Evolutionary conservation across 2,888 invertebrate genomes (phyloP).

Genomic region (Syritta pipiens): DNA sequence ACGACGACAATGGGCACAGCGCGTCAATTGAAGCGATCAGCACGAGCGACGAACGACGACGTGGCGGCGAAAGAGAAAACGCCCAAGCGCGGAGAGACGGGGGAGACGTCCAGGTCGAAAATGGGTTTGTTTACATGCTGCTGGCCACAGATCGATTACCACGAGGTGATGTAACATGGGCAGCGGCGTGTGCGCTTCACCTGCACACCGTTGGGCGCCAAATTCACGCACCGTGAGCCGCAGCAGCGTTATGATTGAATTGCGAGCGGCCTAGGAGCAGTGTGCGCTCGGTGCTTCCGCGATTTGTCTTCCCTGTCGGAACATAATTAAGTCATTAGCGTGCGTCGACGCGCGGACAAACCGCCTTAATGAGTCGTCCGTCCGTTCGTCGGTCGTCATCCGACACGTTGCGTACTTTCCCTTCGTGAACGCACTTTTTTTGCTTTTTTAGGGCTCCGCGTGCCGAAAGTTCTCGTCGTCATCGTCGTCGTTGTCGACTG

Average conservation of each 20-base stretch:
- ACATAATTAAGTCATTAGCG: slow-evolving; percentile 68
- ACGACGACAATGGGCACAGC: slow-evolving; percentile 28
- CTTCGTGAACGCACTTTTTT: background rate
- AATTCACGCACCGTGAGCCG: slow-evolving; percentile 58
- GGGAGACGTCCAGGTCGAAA: slow-evolving; percentile 31
- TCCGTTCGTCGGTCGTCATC: slow-evolving; percentile 5
- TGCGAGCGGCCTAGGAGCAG: slow-evolving; percentile 2
- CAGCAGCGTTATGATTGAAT: slow-evolving; percentile 63
- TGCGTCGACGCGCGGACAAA: slow-evolving; percentile 7
- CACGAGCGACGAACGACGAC: slow-evolving; percentile 28
- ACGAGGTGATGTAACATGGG: slow-evolving; percentile 36
- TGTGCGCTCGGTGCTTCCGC: slow-evolving; percentile 7
- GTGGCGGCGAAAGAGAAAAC: slow-evolving; percentile 26
- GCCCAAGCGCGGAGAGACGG: no score
- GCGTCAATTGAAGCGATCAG: slow-evolving; percentile 46
- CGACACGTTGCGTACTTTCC: slow-evolving; percentile 38
- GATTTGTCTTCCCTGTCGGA: slow-evolving; percentile 53
- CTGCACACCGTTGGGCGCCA: slow-evolving; percentile 29
- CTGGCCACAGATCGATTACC: slow-evolving; percentile 57
- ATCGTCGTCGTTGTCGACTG: no score
- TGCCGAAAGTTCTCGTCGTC: slow-evolving; percentile 15
- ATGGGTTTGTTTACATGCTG: slow-evolving; percentile 61
- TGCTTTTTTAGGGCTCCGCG: slow-evolving; percentile 13
- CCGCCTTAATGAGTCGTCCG: slow-evolving; percentile 31
- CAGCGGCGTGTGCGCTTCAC: slow-evolving; percentile 7